Percentiles rank a stretch among this genome's conserved stretches.
Conservation (phyloP, 2,888 invertebrate species). For the Tinea trinotella region DNA sequence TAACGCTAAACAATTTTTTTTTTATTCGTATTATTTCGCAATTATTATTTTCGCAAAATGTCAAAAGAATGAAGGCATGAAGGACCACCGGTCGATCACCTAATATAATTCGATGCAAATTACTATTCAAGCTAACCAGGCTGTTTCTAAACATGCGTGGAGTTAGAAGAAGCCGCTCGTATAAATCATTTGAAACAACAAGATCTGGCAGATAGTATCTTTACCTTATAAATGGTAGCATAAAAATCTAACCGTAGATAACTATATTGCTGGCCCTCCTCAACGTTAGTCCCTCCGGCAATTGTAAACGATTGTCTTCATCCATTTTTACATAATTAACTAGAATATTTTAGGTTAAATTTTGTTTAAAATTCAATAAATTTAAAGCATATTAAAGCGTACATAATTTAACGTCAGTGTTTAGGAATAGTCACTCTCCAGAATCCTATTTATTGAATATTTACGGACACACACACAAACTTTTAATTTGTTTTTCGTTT, state of each 20-base stretch:
- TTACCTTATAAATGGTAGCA: slow-evolving; percentile 39
- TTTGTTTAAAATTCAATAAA: no score
- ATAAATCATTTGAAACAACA: slow-evolving; percentile 51
- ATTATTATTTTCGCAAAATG: slow-evolving; percentile 6
- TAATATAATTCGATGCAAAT: slow-evolving; percentile 7
- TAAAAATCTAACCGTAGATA: slow-evolving; percentile 42
- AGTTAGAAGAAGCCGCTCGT: slow-evolving; percentile 24
- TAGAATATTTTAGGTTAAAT: background rate
- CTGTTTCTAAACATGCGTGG: slow-evolving; percentile 7
- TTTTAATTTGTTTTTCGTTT: no score
- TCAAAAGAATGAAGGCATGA: background rate
- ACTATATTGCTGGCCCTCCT: slow-evolving; percentile 58
- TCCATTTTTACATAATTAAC: slow-evolving; percentile 8
- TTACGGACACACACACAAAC: no score
- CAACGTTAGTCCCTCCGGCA: slow-evolving; percentile 36
- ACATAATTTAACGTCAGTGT: no score
- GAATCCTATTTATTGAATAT: no score
- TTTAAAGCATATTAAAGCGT: no score
- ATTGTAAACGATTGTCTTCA: slow-evolving; percentile 23
- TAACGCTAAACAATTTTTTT: no score
- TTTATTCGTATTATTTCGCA: no score
- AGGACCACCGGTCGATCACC: slow-evolving; percentile 12
- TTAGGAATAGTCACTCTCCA: no score
- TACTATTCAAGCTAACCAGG: background rate
- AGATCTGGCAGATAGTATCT: slow-evolving; percentile 51